Conservation (phyloP, 1,140 invertebrate species). For the Andrena cerasifolii region DNA sequence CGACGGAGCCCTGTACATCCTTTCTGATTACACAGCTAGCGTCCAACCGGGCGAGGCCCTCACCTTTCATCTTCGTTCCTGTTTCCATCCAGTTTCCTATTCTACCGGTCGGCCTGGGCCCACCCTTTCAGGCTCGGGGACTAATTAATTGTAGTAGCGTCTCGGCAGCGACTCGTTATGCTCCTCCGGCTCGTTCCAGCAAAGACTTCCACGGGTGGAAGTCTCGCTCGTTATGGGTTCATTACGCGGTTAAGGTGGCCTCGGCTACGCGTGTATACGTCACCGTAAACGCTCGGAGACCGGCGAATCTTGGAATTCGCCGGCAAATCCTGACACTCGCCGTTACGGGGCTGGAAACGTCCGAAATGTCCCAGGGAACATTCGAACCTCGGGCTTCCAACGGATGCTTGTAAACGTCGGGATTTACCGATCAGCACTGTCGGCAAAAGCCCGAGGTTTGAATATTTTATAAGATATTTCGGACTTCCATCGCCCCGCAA, state of each 20-base stretch:
- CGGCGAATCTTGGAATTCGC: too few relatives aligned
- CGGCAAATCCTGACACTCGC: too few relatives aligned
- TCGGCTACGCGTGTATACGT: too few relatives aligned
- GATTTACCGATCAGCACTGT: too few relatives aligned
- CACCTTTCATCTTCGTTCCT: slow-evolving; percentile 38
- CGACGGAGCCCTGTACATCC: slow-evolving; percentile 4
- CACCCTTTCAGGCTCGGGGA: slow-evolving; percentile 5
- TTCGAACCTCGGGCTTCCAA: too few relatives aligned
- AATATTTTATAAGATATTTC: too few relatives aligned
- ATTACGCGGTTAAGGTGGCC: slow-evolving; percentile 31
- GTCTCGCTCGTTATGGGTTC: slow-evolving; percentile 15
- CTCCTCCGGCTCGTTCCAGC: background rate
- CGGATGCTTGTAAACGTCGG: too few relatives aligned
- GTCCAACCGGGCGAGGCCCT: slow-evolving; percentile 18
- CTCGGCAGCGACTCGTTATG: background rate
- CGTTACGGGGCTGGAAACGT: too few relatives aligned
- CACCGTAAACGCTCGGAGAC: too few relatives aligned
- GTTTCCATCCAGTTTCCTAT: slow-evolving; percentile 18
- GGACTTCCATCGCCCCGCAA: too few relatives aligned
- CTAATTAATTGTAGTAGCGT: slow-evolving; percentile 53
- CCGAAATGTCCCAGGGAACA: too few relatives aligned
- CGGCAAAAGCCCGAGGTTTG: too few relatives aligned
- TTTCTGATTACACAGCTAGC: slow-evolving; percentile 24
- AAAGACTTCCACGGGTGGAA: slow-evolving; percentile 14
- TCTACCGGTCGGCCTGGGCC: background rate